A percentile compares a stretch with the other conserved stretches of the same genome.
These are phyloP conservation scores for Platichthys flesus DNA, from an alignment of 2,113 vertebrate species.

Conservation along the genomic window DNA sequence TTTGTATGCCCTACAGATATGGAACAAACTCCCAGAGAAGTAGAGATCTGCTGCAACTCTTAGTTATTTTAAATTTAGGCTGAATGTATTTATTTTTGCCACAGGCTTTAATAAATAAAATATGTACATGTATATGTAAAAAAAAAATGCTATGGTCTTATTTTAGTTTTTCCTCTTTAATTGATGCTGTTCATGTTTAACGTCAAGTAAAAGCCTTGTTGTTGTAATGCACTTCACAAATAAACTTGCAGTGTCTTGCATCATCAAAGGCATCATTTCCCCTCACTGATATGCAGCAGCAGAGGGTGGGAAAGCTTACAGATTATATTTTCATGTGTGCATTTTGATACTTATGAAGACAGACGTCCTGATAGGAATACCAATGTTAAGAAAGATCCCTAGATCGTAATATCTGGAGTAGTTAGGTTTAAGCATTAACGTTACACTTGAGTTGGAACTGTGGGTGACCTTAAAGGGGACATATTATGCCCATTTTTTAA, in stretches of 20 bases:
- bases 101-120: neutral
- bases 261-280: conserved; percentile 65
- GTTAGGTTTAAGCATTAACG: neutral
- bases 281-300: conserved; percentile 42
- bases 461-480: no score
- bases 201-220: neutral
- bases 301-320: conserved; percentile 1
- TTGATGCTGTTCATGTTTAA: neutral
- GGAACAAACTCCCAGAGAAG: no score
- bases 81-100: neutral
- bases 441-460: neutral
- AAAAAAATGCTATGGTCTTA: neutral
- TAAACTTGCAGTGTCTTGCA: conserved; percentile 1
- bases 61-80: neutral
- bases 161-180: neutral
- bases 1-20: neutral
- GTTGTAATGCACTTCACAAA: neutral
- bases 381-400: neutral
- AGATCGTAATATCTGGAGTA: neutral
- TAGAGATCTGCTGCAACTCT: neutral
- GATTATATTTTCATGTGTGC: no score
- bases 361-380: neutral
- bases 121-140: neutral
- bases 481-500: no score
- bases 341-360: conserved; percentile 1